Evolutionary conservation across 2,797 vertebrate species (phyloP).

Genomic region (Etheostoma nigrum): DNA sequence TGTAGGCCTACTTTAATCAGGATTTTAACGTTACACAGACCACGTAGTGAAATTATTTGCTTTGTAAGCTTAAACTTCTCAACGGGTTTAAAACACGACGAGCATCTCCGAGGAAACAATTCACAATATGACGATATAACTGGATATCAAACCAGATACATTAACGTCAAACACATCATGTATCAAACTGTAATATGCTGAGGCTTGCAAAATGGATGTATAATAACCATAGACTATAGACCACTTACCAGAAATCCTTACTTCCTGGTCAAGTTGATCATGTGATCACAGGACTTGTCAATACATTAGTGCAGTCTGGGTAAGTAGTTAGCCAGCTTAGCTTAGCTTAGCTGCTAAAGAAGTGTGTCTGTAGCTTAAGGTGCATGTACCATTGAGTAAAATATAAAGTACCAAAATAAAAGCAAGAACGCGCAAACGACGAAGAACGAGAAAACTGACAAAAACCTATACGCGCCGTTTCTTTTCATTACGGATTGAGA

Average conservation of each 20-base stretch:
- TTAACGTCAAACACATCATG: neutral
- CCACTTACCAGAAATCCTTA: conserved; percentile 74
- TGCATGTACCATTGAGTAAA: conserved; percentile 80
- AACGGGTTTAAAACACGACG: neutral
- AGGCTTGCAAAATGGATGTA: neutral
- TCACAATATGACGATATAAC: fast-evolving
- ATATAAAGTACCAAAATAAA: conserved; percentile 82
- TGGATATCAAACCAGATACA: neutral
- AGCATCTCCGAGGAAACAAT: neutral
- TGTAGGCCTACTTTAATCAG: neutral
- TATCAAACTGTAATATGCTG: conserved; percentile 8
- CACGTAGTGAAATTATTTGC: conserved; percentile 22
- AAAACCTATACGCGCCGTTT: conserved; percentile 80
- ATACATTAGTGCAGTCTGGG: conserved; percentile 73
- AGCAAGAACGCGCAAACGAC: conserved; percentile 77
- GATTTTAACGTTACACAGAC: neutral
- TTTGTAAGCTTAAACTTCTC: conserved; percentile 1
- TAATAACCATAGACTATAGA: no score
- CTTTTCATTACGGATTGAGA: conserved; percentile 77
- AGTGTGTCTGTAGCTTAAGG: conserved; percentile 48
- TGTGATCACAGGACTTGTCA: conserved; percentile 70
- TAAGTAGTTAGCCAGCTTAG: conserved; percentile 47
- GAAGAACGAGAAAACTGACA: conserved; percentile 86
- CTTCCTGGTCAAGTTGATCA: conserved; percentile 81
- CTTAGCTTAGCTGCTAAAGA: conserved; percentile 56